Evolutionary conservation across 1,140 invertebrate species (phyloP).

Genomic region (Platorchestia sp.): DNA sequence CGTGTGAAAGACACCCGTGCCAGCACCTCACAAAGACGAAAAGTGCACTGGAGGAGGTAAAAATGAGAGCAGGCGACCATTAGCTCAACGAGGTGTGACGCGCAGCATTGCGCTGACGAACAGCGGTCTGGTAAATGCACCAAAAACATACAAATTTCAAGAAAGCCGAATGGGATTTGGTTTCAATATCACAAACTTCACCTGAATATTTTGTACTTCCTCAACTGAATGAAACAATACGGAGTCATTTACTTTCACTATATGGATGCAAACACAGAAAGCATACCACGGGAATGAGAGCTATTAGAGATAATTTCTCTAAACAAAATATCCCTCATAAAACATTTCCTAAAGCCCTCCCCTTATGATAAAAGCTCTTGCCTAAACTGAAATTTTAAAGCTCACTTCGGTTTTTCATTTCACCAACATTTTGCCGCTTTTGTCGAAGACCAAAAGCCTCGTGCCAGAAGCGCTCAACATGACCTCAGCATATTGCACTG

Average conservation of each 20-base stretch:
- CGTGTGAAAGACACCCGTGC: background rate
- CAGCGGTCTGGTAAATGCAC: background rate
- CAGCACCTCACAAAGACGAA: background rate
- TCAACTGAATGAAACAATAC: background rate
- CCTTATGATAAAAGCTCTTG: background rate
- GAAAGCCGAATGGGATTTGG: background rate
- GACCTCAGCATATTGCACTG: background rate
- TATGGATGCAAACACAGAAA: background rate
- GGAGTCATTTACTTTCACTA: background rate
- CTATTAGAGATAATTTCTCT: background rate
- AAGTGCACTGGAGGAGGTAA: background rate
- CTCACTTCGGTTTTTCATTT: background rate
- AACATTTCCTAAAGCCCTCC: background rate
- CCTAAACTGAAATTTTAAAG: background rate
- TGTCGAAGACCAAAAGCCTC: background rate
- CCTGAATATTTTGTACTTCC: background rate
- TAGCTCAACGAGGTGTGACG: background rate
- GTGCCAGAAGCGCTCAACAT: background rate
- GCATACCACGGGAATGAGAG: background rate
- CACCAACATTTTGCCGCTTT: background rate
- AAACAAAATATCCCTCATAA: background rate
- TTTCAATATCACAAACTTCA: background rate
- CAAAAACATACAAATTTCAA: background rate
- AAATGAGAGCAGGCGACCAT: background rate
- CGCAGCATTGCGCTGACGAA: background rate